A percentile compares a stretch with the other conserved stretches of the same genome.
These are phyloP conservation scores for Habropoda laboriosa DNA, from an alignment of 1,140 invertebrate genomes.

Conservation along the genomic window DNA sequence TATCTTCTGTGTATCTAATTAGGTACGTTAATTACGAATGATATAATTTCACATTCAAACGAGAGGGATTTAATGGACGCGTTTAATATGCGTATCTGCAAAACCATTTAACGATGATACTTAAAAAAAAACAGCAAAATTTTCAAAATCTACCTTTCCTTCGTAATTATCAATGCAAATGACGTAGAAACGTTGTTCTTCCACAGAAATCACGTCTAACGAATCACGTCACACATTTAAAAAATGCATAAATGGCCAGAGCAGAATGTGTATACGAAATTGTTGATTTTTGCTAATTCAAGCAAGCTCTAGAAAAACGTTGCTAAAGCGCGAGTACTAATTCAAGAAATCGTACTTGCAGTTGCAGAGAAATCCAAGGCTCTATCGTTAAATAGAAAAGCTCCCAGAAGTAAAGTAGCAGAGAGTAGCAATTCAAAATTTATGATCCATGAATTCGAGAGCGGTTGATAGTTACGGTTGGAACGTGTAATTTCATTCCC, in stretches of 20 bases:
- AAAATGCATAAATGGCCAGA: neutral
- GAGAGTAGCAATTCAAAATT: constrained; percentile 21
- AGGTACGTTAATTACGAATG: neutral
- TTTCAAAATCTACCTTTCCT: too few species aligned
- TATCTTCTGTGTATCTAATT: neutral
- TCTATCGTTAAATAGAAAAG: constrained; percentile 3
- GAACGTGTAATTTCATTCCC: constrained; percentile 33
- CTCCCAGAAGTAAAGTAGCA: constrained; percentile 14
- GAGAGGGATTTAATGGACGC: too few species aligned
- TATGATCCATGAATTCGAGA: constrained; percentile 39
- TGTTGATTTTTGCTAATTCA: constrained; percentile 1
- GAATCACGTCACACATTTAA: too few species aligned
- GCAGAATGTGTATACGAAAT: neutral
- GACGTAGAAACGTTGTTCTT: too few species aligned
- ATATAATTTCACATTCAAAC: neutral
- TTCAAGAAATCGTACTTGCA: neutral
- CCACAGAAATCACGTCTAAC: too few species aligned
- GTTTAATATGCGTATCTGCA: neutral
- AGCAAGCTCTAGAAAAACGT: neutral
- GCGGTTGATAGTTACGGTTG: neutral
- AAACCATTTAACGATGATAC: neutral
- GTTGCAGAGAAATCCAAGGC: constrained; percentile 35
- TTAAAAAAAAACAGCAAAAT: too few species aligned
- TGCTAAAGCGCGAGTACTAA: neutral
- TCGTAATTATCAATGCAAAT: neutral